Base-by-base conservation (phyloP, 1,140 invertebrate species). In the Drosophila tani region DNA sequence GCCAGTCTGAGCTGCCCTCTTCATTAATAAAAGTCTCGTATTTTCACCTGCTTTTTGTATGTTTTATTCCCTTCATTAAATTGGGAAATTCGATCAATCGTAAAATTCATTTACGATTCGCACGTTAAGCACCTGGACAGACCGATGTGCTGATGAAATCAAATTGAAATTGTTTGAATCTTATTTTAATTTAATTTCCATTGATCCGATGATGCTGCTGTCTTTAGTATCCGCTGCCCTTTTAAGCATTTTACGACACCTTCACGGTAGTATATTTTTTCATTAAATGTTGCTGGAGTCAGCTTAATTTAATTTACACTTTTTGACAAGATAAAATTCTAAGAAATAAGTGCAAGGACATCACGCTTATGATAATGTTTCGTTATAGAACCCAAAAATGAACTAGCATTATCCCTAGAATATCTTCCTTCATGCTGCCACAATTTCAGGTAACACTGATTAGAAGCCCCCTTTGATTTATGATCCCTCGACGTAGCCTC, bases 51-150 rank as follows among this genome's bases (percentile, higher is more conserved):
- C 32, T 55, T 73, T 64, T 43, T 45, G n/a, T 62, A 49, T 55
- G 38, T 43, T 68, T 78, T 69, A 69, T 62, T 62, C 41, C 41
- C 53, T 46, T 69, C 70, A 82, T 79, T 82, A 67, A 86, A 80
- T 66, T 65, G 58, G 67, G 38, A 73, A 76, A 82, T 58, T 82
- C 70, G 75, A 86, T 86, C 82, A 79, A 53, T 79, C 60, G 79
- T 71, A 59, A 82, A 86, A 82, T 79, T 86, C 70, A 82, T 82
- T 82, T 82, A 69, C 67, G 47, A 53, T 79, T 79, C 65, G 24
- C 62, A 71, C 50, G 57, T 65, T 62, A 27, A 38, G 35, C 66
- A 73, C 24, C 49, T 49, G 41, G 29, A 21, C 59, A 43, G 45
- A n/a, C 40, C 19, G 40, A 70, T 35, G 49, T 49, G 8, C 51